These are phyloP conservation scores for Eulemur albifrons DNA, from an alignment of 2,797 vertebrate species.

Conservation along the genomic window DNA sequence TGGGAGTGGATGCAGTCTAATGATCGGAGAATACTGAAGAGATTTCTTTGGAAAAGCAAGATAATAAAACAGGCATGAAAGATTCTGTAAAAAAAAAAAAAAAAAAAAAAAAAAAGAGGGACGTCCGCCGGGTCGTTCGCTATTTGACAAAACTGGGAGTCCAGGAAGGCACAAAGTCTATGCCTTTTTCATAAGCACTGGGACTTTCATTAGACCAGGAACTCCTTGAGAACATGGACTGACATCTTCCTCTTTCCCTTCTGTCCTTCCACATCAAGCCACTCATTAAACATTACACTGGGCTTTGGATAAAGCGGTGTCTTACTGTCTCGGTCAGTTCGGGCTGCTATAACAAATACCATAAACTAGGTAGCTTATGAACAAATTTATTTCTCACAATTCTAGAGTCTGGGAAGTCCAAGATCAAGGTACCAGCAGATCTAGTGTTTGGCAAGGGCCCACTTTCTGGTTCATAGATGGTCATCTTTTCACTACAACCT, in stretches of 20 bases:
- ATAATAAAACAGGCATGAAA: background rate
- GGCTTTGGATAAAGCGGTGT: background rate
- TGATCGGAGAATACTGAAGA: background rate
- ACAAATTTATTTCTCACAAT: background rate
- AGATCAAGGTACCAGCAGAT: background rate
- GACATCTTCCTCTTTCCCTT: background rate
- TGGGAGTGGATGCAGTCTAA: background rate
- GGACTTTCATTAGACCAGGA: background rate
- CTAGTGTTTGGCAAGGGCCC: background rate
- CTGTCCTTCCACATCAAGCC: background rate
- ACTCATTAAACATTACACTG: background rate
- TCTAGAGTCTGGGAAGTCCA: background rate
- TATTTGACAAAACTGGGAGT: background rate
- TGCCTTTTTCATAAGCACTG: background rate
- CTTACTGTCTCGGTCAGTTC: background rate
- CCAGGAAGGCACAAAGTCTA: background rate
- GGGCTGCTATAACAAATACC: background rate
- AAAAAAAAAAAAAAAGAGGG: background rate
- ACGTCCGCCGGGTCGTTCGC: no score
- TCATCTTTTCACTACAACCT: background rate
- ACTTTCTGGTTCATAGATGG: background rate
- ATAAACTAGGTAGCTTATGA: background rate
- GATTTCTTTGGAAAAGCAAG: background rate
- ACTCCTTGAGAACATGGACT: background rate
- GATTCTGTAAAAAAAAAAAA: background rate